Percentiles rank a stretch among this genome's conserved stretches.
phyloP scores from a whole-genome alignment of 2,113 vertebrate genomes.

The Hippocampus barbouri region DNA sequence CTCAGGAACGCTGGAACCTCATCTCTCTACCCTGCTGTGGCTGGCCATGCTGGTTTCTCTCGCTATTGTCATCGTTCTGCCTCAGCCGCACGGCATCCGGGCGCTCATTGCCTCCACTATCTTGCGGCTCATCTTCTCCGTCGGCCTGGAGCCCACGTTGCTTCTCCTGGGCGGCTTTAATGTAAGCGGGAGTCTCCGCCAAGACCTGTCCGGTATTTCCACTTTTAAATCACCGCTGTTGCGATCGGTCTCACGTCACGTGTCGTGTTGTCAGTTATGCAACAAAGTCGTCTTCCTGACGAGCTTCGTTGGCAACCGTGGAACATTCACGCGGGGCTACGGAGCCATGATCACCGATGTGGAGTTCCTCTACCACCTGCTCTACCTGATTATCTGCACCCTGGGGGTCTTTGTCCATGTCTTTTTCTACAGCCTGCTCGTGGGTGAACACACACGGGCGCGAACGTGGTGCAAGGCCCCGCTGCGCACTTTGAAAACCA shows the following conservation, averaged over 20 bases:
- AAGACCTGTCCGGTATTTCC: too few relatives aligned
- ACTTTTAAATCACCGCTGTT: not conserved
- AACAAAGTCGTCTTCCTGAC: conserved; percentile 97
- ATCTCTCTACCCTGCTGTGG: conserved; percentile 92
- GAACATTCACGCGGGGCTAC: conserved; percentile 94
- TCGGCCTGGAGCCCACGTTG: conserved; percentile 90
- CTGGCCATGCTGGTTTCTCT: conserved; percentile 90
- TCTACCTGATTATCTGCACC: conserved; percentile 91
- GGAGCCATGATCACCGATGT: conserved; percentile 94
- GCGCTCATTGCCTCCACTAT: conserved; percentile 94
- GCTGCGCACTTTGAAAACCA: not conserved
- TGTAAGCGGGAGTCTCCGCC: conserved; percentile 70
- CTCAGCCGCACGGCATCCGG: conserved; percentile 93
- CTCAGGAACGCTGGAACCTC: conserved; percentile 88
- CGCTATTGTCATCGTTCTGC: conserved; percentile 89
- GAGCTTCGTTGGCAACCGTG: conserved; percentile 96
- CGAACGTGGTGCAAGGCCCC: not conserved
- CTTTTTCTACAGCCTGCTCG: conserved; percentile 97
- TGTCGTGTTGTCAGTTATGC: conserved; percentile 75
- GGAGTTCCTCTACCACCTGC: conserved; percentile 95
- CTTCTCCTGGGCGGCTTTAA: conserved; percentile 94
- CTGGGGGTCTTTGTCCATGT: conserved; percentile 96
- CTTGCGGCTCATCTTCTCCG: conserved; percentile 91
- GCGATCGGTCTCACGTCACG: not conserved
- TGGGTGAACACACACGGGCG: conserved; percentile 58